Evolutionary conservation across 2,797 vertebrate species (phyloP), one percentile per base, ranked within the genome.

Genomic region (Rhodeus uyekii): DNA sequence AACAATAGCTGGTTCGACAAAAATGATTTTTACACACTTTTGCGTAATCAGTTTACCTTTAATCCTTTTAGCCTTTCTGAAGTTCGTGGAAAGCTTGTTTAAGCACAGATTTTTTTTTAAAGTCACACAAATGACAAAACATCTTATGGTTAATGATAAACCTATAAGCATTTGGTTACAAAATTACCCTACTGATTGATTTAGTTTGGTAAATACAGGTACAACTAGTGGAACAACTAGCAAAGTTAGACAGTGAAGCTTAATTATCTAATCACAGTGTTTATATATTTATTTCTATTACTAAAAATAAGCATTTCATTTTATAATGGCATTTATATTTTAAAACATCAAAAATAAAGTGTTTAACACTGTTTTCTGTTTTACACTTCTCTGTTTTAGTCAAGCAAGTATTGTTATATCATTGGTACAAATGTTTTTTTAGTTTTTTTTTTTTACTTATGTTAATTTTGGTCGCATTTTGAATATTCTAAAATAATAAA

Each of bases 1-100:
- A 69, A 78, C 73, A 84, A 83, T 50, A 65, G 60, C 60, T 67
- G 60, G 5, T 9, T 83, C n/a, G 24, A n/a, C 22, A 22, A 50
- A 73, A 81, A 6, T 13, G 68, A 0, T 48, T 61, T 81, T 81
- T 81, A 42, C 71, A 55, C 38, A 38, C 14, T 34, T 19, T 64
- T 27, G 61, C 3, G 2, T 44, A 24, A 75, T 34, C 18, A 18
- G 55, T 72, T 72, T 44, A 80, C 4, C 39, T 50, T 73, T 73
- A 73, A 36, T 36, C 10, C 1, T 53, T 32, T 69, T 8, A 72
- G 38, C 5, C 53, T 61, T 72, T 80, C 29, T 38, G 42, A 50
- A 63, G 3, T 27, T 50, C 42, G 12, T 2, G 36, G 29, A n/a
- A 50, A 50, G 19, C n/a, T 14, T 50, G 73, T 39, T 74, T 63